Conservation (phyloP, 2,888 invertebrate genomes). For the Drosophila suboccidentalis region DNA sequence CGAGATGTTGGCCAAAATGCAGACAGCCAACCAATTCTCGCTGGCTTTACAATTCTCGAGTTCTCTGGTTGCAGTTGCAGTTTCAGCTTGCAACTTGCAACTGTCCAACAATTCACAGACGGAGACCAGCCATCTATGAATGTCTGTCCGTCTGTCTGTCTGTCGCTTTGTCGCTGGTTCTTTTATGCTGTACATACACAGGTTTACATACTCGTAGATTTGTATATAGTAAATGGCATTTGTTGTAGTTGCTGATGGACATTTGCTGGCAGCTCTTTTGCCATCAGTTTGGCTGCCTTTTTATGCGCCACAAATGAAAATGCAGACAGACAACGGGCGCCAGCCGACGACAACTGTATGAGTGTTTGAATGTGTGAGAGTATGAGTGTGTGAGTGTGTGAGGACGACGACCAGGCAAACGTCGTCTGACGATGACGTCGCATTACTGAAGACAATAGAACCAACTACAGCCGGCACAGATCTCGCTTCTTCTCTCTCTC, state of each 20-base stretch:
- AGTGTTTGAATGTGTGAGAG: not conserved
- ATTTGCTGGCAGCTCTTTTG: constrained; percentile 79
- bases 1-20: constrained; percentile 46
- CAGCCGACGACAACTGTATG: constrained; percentile 46
- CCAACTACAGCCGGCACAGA: constrained; percentile 68
- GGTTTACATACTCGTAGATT: constrained; percentile 11
- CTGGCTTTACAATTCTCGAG: constrained; percentile 13
- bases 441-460: constrained; percentile 74
- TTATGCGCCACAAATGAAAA: constrained; percentile 79
- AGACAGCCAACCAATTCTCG: constrained; percentile 18
- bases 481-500: not conserved
- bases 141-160: constrained; percentile 14
- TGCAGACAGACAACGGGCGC: constrained; percentile 82
- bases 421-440: constrained; percentile 77
- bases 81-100: constrained; percentile 14
- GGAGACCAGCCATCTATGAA: constrained; percentile 11
- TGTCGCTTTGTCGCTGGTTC: constrained; percentile 44
- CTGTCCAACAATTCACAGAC: constrained; percentile 39
- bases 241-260: constrained; percentile 75
- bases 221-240: constrained; percentile 43
- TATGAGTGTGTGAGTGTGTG: constrained; percentile 25
- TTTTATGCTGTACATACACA: constrained; percentile 57
- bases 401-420: constrained; percentile 57
- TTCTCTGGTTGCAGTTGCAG: constrained; percentile 28
- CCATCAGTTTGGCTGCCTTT: constrained; percentile 62